Evolutionary conservation across 2,113 vertebrate species (phyloP).

Genomic region (Amblyopsis rosae): DNA sequence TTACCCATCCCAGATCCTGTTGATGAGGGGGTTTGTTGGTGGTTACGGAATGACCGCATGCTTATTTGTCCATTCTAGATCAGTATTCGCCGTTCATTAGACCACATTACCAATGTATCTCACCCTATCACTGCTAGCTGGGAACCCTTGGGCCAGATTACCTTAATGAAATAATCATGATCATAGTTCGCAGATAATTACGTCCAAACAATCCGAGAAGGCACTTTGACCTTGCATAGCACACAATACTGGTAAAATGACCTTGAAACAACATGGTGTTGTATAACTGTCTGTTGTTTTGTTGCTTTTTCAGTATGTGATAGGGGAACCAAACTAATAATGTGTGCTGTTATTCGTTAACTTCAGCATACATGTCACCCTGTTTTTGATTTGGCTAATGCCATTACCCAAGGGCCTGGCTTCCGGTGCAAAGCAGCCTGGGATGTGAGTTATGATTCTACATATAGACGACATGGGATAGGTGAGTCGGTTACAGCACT

Average conservation of each 20-base stretch:
- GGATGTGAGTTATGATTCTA: slow-evolving; percentile 44
- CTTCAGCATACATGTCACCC: too few species aligned
- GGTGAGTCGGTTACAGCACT: slow-evolving; percentile 40
- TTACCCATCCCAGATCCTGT: slow-evolving; percentile 56
- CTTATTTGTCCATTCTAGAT: slow-evolving; percentile 61
- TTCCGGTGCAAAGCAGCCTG: slow-evolving; percentile 10
- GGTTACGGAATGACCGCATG: slow-evolving; percentile 50
- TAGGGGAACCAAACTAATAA: background rate
- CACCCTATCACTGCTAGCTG: slow-evolving; percentile 40
- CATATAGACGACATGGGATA: slow-evolving; percentile 3
- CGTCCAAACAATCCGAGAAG: slow-evolving; percentile 53
- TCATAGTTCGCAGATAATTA: slow-evolving; percentile 65
- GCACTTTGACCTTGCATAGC: slow-evolving; percentile 29
- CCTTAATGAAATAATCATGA: slow-evolving; percentile 71
- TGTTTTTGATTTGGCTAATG: background rate
- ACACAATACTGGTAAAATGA: slow-evolving; percentile 37
- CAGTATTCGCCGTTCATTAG: slow-evolving; percentile 58
- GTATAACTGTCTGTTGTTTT: background rate
- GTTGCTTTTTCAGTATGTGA: background rate
- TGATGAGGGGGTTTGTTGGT: slow-evolving; percentile 59
- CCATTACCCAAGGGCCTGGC: background rate
- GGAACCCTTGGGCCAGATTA: slow-evolving; percentile 65
- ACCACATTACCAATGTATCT: slow-evolving; percentile 63
- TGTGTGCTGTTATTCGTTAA: too few species aligned
- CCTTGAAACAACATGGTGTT: slow-evolving; percentile 48